Percentiles rank a stretch among this genome's conserved stretches.
Evolutionary conservation across 30 jellyfish, hydroid and myxozoan species (phyloP).

Genomic region (Aurelia aurita complex sp. Pacific): DNA sequence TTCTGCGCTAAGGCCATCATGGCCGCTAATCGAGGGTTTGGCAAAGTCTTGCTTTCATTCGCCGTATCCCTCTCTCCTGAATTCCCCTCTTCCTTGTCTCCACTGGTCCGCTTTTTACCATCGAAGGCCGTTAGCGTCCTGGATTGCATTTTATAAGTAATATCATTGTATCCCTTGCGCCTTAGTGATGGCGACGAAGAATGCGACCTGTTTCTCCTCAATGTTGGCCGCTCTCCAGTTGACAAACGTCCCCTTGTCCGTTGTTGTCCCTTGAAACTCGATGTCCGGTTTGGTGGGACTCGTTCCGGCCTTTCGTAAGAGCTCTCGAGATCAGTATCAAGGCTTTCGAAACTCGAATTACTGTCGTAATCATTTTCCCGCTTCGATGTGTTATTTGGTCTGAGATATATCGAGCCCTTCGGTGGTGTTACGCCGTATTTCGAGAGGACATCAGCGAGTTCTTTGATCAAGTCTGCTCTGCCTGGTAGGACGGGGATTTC

Average conservation of each 20-base stretch:
- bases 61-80: not conserved
- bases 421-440: slow-evolving; percentile 77
- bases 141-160: slow-evolving; percentile 74
- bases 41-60: slow-evolving; percentile 60
- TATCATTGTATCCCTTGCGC: slow-evolving; percentile 48
- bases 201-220: slow-evolving; percentile 44
- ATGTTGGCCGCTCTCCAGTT: slow-evolving; percentile 49
- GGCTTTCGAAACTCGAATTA: slow-evolving; percentile 68
- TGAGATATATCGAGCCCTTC: slow-evolving; percentile 75
- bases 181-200: slow-evolving; percentile 70
- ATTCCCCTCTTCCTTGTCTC: not conserved
- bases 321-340: slow-evolving; percentile 60
- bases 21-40: slow-evolving; percentile 96
- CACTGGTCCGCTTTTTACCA: slow-evolving; percentile 9
- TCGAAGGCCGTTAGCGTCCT: slow-evolving; percentile 49
- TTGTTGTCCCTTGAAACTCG: slow-evolving; percentile 54
- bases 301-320: slow-evolving; percentile 69
- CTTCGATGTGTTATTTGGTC: slow-evolving; percentile 31
- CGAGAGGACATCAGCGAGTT: slow-evolving; percentile 58
- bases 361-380: slow-evolving; percentile 49
- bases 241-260: slow-evolving; percentile 52
- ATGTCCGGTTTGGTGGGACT: slow-evolving; percentile 43
- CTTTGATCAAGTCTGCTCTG: slow-evolving; percentile 85
- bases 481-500: slow-evolving; percentile 97
- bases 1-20: slow-evolving; percentile 97